Percentiles rank a stretch among this genome's conserved stretches.
phyloP scores from a whole-genome alignment of 2,888 invertebrate genomes.

The Tetrapedia diversipes region DNA sequence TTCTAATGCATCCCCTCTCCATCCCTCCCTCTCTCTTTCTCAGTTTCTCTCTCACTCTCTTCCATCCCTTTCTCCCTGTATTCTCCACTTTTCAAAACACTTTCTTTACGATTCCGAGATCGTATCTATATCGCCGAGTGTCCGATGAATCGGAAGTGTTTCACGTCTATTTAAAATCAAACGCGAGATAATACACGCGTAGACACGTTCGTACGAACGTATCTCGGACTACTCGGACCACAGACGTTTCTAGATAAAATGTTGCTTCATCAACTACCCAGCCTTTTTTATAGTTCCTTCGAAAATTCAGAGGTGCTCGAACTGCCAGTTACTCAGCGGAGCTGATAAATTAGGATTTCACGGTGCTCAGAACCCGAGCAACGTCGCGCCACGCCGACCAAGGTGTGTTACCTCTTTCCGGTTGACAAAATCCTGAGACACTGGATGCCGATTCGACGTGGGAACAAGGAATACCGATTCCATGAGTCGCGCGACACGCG shows the following conservation, averaged over 20 bases:
- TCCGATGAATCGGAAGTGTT: too few relatives aligned
- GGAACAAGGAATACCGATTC: slow-evolving; percentile 40
- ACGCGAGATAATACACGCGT: too few relatives aligned
- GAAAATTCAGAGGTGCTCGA: neutral
- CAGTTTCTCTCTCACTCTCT: too few relatives aligned
- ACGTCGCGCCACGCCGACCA: neutral
- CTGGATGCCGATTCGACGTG: slow-evolving; percentile 12
- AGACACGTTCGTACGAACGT: too few relatives aligned
- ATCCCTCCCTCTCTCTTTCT: too few relatives aligned
- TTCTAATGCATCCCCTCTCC: neutral
- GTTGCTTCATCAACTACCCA: neutral
- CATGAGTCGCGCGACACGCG: slow-evolving; percentile 23
- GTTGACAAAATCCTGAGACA: slow-evolving; percentile 4
- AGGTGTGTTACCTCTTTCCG: neutral
- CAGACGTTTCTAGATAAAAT: neutral
- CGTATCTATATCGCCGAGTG: neutral
- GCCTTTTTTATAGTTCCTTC: neutral
- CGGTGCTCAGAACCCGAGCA: neutral
- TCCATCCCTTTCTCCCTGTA: neutral
- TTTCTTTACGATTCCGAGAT: neutral
- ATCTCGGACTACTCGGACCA: neutral
- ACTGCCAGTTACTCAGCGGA: neutral
- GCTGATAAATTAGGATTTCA: slow-evolving; percentile 11
- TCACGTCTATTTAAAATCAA: neutral
- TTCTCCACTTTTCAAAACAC: too few relatives aligned